phyloP scores from a whole-genome alignment of 1,140 invertebrate genomes.

The Ditylenchus dipsaci region DNA sequence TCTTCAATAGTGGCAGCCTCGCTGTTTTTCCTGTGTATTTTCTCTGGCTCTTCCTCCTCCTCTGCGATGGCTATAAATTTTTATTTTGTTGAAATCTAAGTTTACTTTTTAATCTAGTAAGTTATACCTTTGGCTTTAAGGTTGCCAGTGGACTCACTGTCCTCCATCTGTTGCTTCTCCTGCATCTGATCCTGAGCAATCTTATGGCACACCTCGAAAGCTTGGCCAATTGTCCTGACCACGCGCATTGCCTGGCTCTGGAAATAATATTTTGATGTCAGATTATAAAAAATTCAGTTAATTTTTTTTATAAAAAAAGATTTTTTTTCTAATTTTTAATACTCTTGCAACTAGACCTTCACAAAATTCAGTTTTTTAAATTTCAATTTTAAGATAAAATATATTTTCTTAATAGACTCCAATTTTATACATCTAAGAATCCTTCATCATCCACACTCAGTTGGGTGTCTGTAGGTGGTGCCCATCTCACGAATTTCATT shows the following conservation, averaged over 20 bases:
- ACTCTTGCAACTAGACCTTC: background rate
- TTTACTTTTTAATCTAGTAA: too few relatives aligned
- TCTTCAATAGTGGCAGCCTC: constrained; percentile 12
- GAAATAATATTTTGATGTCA: background rate
- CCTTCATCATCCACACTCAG: constrained; percentile 47
- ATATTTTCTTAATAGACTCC: background rate
- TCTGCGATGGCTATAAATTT: constrained; percentile 3
- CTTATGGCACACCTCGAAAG: constrained; percentile 98
- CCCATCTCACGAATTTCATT: constrained; percentile 56
- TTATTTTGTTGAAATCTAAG: background rate
- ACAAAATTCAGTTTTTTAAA: too few relatives aligned
- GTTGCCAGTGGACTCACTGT: constrained; percentile 16
- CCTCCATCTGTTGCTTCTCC: constrained; percentile 41
- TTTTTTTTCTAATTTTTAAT: background rate
- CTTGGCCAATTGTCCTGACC: constrained; percentile 92
- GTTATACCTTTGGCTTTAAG: too few relatives aligned
- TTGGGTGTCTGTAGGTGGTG: constrained; percentile 20
- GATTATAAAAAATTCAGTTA: background rate
- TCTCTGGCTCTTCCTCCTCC: constrained; percentile 10
- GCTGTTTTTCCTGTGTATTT: background rate
- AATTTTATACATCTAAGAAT: constrained; percentile 30
- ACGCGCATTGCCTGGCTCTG: constrained; percentile 91
- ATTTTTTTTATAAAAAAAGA: background rate
- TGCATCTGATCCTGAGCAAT: constrained; percentile 59
- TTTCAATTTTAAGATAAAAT: background rate